Conservation (phyloP, 1,140 invertebrate genomes). For the Zaprionus taronus region DNA sequence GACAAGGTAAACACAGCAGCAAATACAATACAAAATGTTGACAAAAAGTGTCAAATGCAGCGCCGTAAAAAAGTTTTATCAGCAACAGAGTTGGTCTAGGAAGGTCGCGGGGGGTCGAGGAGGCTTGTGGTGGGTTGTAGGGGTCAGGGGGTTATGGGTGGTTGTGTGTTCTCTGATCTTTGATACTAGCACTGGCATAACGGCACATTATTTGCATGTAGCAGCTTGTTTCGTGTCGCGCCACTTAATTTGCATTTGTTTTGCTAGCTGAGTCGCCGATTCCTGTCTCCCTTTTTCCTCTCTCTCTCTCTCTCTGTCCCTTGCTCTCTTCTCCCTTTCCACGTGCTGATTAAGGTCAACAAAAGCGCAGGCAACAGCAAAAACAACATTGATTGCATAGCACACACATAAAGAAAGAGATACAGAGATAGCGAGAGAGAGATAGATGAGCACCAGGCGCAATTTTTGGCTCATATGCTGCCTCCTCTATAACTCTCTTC, state of each 20-base stretch:
- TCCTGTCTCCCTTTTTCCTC: background rate
- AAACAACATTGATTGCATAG: conserved; percentile 31
- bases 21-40: conserved; percentile 44
- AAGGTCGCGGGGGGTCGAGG: too few species aligned
- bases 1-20: conserved; percentile 18
- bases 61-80: conserved; percentile 39
- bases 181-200: conserved; percentile 22
- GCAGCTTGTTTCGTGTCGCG: conserved; percentile 12
- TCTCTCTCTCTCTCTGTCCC: background rate
- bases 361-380: conserved; percentile 29
- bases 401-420: background rate
- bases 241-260: conserved; percentile 59
- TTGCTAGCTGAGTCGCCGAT: background rate
- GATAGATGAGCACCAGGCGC: background rate
- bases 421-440: background rate
- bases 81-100: background rate
- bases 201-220: conserved; percentile 55
- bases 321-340: background rate
- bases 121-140: background rate
- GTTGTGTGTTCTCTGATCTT: background rate
- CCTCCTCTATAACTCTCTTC: background rate
- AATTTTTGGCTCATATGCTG: conserved; percentile 11
- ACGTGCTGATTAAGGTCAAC: conserved; percentile 56
- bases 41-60: conserved; percentile 42
- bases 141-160: background rate